phyloP scores from a whole-genome alignment of 2,113 vertebrate species.

The Talpa occidentalis region DNA sequence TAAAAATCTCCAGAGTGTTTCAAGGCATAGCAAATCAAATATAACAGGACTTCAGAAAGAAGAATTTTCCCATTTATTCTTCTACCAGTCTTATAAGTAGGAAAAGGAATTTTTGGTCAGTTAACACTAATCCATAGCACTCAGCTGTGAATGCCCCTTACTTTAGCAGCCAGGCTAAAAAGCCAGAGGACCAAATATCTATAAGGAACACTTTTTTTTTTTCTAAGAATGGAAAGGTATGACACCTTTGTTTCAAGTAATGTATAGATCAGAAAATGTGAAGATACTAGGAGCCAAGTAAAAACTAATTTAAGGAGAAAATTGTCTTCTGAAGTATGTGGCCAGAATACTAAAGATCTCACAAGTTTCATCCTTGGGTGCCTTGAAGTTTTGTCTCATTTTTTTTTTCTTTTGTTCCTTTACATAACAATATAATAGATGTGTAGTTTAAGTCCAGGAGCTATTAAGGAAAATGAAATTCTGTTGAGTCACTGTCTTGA shows the following conservation, averaged over 20 bases:
- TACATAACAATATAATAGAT: not conserved
- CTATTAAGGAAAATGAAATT: slow-evolving; percentile 37
- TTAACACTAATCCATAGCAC: not conserved
- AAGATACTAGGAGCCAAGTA: not conserved
- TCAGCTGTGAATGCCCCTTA: not conserved
- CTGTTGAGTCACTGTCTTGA: slow-evolving; percentile 14
- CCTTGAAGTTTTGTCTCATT: not conserved
- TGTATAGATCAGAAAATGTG: slow-evolving; percentile 48
- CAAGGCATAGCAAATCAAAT: slow-evolving; percentile 68
- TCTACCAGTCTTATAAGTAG: slow-evolving; percentile 36
- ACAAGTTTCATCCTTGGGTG: not conserved
- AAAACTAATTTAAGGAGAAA: slow-evolving; percentile 60
- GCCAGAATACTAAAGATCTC: not conserved
- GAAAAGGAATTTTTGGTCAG: slow-evolving; percentile 39
- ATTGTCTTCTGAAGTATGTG: slow-evolving; percentile 11
- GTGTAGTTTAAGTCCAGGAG: not conserved
- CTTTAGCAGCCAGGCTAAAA: not conserved
- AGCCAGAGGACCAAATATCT: not conserved
- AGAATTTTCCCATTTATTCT: slow-evolving; percentile 60
- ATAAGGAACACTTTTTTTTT: not conserved
- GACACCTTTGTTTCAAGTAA: slow-evolving; percentile 49
- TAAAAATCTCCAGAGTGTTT: slow-evolving; percentile 65
- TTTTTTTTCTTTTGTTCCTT: not conserved
- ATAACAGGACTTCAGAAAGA: slow-evolving; percentile 57
- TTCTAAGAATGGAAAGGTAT: slow-evolving; percentile 10